These are phyloP conservation scores for Coluber constrictor DNA, from an alignment of 2,797 vertebrate species.

Conservation along the genomic window DNA sequence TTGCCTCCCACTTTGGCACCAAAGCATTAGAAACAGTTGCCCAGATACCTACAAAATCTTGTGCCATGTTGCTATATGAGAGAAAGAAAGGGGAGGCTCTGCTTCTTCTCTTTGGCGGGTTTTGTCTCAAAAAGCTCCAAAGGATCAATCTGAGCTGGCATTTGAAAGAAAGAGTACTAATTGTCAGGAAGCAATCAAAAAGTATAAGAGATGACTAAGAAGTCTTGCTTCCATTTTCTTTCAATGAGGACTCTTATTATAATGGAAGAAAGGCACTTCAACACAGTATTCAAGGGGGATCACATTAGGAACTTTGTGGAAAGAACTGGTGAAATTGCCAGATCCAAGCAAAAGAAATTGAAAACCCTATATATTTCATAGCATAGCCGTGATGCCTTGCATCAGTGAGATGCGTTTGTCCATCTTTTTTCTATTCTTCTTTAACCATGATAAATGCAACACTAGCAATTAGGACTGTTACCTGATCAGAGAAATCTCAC, in stretches of 20 bases:
- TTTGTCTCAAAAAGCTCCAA: constrained; percentile 18
- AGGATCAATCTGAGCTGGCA: neutral
- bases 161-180: neutral
- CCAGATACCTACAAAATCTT: constrained; percentile 63
- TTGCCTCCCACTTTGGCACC: constrained; percentile 53
- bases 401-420: neutral
- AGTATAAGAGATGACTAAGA: constrained; percentile 17
- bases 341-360: neutral
- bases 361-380: neutral
- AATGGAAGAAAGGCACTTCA: neutral
- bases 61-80: constrained; percentile 37
- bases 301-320: neutral
- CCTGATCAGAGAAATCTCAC: neutral
- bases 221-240: constrained; percentile 14
- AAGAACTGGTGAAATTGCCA: neutral
- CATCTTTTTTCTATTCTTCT: neutral
- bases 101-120: constrained; percentile 32
- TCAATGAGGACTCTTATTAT: neutral
- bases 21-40: constrained; percentile 66
- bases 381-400: neutral
- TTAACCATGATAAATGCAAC: neutral
- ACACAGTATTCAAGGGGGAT: neutral
- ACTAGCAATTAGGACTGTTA: neutral
- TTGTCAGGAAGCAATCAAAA: neutral
- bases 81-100: constrained; percentile 31